Evolutionary conservation across 1,140 invertebrate genomes (phyloP), one percentile per base, ranked within the genome.

Genomic region (Asobara japonica): DNA sequence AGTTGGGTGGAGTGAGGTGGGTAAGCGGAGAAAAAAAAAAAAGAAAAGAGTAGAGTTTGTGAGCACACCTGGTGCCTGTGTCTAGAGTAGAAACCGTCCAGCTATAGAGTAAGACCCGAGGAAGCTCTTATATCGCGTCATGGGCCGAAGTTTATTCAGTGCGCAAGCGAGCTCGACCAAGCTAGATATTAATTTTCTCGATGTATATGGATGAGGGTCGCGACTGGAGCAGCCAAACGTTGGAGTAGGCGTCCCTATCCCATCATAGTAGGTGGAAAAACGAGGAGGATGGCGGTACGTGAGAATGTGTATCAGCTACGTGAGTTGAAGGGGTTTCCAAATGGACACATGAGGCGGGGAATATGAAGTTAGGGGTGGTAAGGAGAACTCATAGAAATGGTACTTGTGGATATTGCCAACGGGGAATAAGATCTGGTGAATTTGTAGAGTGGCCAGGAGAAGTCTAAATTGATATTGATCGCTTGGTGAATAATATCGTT

Each of bases 171-270:
- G 79, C 70, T 69, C 75, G 71, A 78, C 74, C 76, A 79, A 84
- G 76, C 77, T 69, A 79, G 83, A 85, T 86, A 87, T 86, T 86
- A 85, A 86, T 87, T 87, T 87, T 85, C 80, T 72, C 81, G 79
- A 85, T 87, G 83, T 86, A 84, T 86, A 85, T 87, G 84, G 81
- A 86, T 86, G 84, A 87, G 83, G 48, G 64, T 81, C 79, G 77
- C 77, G 79, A 83, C 79, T 83, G 71, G 78, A 74, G 76, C 74
- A 77, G 61, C 65, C 69, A 61, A 64, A 67, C 38, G 31, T 18
- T 61, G 18, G 11, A 51, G 62, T 45, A 30, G 45, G 45, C 51
- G 74, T 61, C 62, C 10, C n/a, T n/a, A 13, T n/a, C 18, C 45
- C 16, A 51, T 16, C 6, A 18, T 51, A 36, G 31, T 18, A 16